Evolutionary conservation across 2,888 invertebrate genomes (phyloP).

Genomic region (Myopa tessellatipennis): DNA sequence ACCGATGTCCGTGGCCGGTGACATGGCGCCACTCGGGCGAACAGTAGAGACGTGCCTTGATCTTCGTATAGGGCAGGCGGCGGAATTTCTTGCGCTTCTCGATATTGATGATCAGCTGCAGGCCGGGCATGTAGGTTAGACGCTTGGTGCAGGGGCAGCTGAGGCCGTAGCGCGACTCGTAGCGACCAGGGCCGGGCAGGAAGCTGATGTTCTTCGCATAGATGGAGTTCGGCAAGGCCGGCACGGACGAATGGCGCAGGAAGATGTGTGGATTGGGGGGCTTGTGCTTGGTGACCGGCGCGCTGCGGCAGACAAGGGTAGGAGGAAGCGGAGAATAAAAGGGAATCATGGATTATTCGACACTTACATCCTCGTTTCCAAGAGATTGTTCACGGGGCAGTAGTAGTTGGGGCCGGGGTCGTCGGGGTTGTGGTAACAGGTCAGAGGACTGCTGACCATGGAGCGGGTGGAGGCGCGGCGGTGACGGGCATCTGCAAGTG

Average conservation of each 20-base stretch:
- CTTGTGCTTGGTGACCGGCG: background rate
- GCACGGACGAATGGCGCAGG: constrained; percentile 52
- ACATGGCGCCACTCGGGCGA: constrained; percentile 59
- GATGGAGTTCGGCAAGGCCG: constrained; percentile 44
- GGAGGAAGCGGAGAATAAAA: background rate
- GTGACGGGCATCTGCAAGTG: constrained; percentile 56
- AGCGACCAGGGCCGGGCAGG: constrained; percentile 60
- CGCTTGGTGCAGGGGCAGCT: constrained; percentile 53
- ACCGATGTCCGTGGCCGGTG: constrained; percentile 53
- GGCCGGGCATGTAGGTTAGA: constrained; percentile 48
- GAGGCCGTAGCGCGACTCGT: constrained; percentile 52
- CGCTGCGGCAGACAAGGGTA: constrained; percentile 10
- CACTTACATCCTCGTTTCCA: constrained; percentile 38
- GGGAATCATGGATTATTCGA: background rate
- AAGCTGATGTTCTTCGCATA: constrained; percentile 51
- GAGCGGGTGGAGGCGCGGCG: constrained; percentile 51
- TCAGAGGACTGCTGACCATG: constrained; percentile 52
- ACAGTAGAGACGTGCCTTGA: constrained; percentile 46
- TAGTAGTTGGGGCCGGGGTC: constrained; percentile 58
- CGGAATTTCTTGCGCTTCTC: constrained; percentile 60
- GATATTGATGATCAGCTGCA: constrained; percentile 55
- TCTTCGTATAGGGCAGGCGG: constrained; percentile 50
- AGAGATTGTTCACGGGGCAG: constrained; percentile 42
- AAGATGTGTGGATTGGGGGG: constrained; percentile 52
- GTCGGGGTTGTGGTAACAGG: constrained; percentile 55